Percentiles rank a stretch among this genome's conserved stretches.
These are phyloP conservation scores for Xiphydria camelus DNA, from an alignment of 2,888 invertebrate species.

Conservation along the genomic window DNA sequence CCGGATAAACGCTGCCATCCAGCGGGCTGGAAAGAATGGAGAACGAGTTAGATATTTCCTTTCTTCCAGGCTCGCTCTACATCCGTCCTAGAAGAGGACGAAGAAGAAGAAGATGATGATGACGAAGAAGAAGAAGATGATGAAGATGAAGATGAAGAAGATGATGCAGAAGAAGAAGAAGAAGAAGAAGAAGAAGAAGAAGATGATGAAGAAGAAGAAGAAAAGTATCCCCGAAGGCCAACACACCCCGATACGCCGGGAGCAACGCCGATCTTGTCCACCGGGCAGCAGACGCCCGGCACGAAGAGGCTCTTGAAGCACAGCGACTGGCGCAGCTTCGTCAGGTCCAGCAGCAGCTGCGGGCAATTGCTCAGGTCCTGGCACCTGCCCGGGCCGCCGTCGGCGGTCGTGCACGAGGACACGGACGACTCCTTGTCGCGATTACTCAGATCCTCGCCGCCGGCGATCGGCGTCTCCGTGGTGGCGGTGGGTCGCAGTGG, in stretches of 20 bases:
- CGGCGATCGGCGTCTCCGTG: slow-evolving; percentile 22
- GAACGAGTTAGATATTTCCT: background rate
- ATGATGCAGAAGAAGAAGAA: too few relatives aligned
- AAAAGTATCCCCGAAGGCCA: background rate
- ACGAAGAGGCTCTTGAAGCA: slow-evolving; percentile 91
- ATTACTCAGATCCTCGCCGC: slow-evolving; percentile 57
- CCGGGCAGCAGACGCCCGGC: slow-evolving; percentile 90
- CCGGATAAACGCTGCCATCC: slow-evolving; percentile 2
- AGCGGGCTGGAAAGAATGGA: background rate
- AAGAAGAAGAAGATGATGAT: too few relatives aligned
- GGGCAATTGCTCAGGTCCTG: slow-evolving; percentile 89
- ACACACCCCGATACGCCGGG: background rate
- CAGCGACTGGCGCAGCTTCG: slow-evolving; percentile 80
- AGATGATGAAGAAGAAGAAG: too few relatives aligned
- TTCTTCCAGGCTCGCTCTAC: too few relatives aligned
- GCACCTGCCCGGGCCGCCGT: slow-evolving; percentile 78
- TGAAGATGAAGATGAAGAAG: too few relatives aligned
- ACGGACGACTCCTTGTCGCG: slow-evolving; percentile 57
- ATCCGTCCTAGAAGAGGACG: too few relatives aligned
- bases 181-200: too few relatives aligned
- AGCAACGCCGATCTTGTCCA: slow-evolving; percentile 32
- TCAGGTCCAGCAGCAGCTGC: slow-evolving; percentile 77
- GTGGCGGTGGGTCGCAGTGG: slow-evolving; percentile 43
- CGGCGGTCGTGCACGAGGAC: slow-evolving; percentile 78
- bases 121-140: too few relatives aligned